phyloP scores from a whole-genome alignment of 2,888 invertebrate genomes.

The Drosophila formosana region DNA sequence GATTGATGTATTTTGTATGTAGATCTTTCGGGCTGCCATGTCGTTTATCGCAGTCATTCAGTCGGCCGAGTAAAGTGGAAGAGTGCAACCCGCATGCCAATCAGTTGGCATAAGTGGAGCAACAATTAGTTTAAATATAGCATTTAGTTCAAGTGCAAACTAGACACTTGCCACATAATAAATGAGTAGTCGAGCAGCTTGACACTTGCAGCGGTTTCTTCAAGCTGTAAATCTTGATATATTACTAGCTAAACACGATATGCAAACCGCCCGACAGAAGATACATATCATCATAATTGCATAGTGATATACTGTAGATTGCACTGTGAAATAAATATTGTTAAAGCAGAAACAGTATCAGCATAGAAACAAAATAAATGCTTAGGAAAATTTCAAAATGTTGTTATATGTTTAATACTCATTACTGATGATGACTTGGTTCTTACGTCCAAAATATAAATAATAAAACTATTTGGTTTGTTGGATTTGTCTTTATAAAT shows the following conservation, averaged over 20 bases:
- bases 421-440: too few relatives aligned
- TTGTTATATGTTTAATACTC: too few relatives aligned
- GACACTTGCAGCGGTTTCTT: not conserved
- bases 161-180: not conserved
- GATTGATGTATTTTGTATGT: constrained; percentile 39
- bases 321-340: not conserved
- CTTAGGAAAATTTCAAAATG: too few relatives aligned
- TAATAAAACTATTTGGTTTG: too few relatives aligned
- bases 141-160: constrained; percentile 8
- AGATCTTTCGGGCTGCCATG: constrained; percentile 78
- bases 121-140: constrained; percentile 9
- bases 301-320: not conserved
- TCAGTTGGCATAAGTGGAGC: constrained; percentile 1
- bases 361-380: too few relatives aligned
- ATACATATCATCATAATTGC: not conserved
- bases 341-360: too few relatives aligned
- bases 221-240: constrained; percentile 2
- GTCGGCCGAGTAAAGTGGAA: constrained; percentile 68
- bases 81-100: constrained; percentile 3
- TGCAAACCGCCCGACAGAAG: not conserved
- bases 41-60: constrained; percentile 81
- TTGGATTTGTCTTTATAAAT: too few relatives aligned
- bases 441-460: too few relatives aligned
- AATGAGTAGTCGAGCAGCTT: not conserved
- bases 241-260: not conserved